Percentiles rank a stretch among this genome's conserved stretches.
Conservation (phyloP, 2,888 invertebrate genomes). For the Rosalia funebris region DNA sequence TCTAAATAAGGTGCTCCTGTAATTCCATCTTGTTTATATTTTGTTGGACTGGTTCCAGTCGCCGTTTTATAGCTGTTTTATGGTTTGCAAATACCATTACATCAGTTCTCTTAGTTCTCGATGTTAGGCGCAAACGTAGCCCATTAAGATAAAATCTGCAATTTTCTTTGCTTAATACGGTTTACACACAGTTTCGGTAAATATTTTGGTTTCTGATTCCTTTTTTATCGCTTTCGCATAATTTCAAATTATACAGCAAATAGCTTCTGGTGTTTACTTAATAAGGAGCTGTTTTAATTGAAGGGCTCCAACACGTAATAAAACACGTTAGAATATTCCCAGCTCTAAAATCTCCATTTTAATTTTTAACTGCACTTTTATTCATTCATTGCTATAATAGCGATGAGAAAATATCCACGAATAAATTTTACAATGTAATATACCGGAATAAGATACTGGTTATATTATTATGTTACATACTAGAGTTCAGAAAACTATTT, state of each 20-base stretch:
- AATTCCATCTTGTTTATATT: slow-evolving; percentile 35
- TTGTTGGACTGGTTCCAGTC: slow-evolving; percentile 33
- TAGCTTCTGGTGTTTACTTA: slow-evolving; percentile 1
- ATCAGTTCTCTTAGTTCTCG: slow-evolving; percentile 23
- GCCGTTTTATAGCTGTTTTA: slow-evolving; percentile 35
- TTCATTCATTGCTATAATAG: too few relatives aligned
- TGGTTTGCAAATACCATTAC: slow-evolving; percentile 31
- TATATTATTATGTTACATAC: too few relatives aligned
- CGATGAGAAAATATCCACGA: too few relatives aligned
- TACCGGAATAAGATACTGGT: too few relatives aligned
- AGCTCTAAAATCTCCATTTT: too few relatives aligned
- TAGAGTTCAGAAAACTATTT: too few relatives aligned
- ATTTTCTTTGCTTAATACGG: slow-evolving; percentile 24
- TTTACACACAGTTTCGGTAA: slow-evolving; percentile 23
- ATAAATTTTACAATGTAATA: too few relatives aligned
- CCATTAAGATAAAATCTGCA: slow-evolving; percentile 28
- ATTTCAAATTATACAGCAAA: slow-evolving; percentile 1
- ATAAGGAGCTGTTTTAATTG: neutral
- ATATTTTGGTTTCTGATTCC: slow-evolving; percentile 11
- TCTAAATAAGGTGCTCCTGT: slow-evolving; percentile 23
- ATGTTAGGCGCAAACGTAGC: slow-evolving; percentile 22
- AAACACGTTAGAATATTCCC: neutral
- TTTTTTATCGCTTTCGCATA: slow-evolving; percentile 4
- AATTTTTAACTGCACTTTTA: too few relatives aligned
- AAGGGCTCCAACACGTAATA: neutral